Base-by-base conservation (phyloP, 2,888 invertebrate genomes). In the Athripsodes cinereus region DNA sequence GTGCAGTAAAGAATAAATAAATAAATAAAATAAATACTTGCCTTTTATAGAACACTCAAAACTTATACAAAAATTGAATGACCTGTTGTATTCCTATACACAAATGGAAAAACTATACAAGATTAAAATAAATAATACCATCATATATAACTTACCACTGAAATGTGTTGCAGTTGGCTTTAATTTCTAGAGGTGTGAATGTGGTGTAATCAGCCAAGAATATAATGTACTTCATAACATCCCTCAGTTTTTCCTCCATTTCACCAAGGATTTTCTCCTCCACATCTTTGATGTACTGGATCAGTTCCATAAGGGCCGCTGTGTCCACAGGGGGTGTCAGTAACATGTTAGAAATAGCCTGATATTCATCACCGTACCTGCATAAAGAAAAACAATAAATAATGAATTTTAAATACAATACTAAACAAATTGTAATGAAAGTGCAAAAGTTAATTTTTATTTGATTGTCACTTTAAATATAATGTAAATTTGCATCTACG, bases 111-210 rank as follows among this genome's bases (percentile, higher is more conserved):
- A n/a, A n/a, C n/a, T n/a, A n/a, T n/a, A 26, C 26, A 26, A 26
- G 26, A n/a, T n/a, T n/a, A n/a, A n/a, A n/a, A n/a, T n/a, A n/a
- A n/a, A n/a, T n/a, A n/a, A n/a, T 26, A 26, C 26, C 26, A 6
- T 10, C 26, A 26, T 10, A 26, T 6, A 6, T 26, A 26, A 26
- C 10, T 66, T 69, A 81, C 94, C 93, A 95, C 69, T 90, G 87
- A 68, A 92, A 93, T 0, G 92, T 87, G 65, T 87, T 87, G 65
- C 90, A 90, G 69, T 95, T 96, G 40, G 90, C 87, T 67, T 94
- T 90, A 68, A 96, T 86, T 74, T 96, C 93, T 2, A 90, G 77
- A 0, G 92, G 88, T 0, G 90, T 86, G 66, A 92, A 87, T 5
- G 80, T 76, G 0, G 87, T 85, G 68, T 91, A 89, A 71, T 96